Evolutionary conservation across 1,140 invertebrate species (phyloP), one percentile per base, ranked within the genome.

Genomic region (Conus betulinus): DNA sequence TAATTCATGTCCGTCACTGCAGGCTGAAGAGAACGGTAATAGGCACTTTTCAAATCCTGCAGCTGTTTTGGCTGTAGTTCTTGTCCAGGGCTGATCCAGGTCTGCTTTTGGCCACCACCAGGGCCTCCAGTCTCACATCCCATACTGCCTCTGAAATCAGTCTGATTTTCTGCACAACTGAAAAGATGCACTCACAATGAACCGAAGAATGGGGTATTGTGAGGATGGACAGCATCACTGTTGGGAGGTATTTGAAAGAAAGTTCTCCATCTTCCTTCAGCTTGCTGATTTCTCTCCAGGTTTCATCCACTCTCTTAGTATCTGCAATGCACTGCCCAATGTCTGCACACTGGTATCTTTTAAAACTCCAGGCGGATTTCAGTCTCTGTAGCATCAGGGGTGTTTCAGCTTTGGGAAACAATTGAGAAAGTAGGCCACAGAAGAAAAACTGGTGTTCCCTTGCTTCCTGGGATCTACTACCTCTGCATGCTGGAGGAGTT

Each of bases 201-300:
- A 39, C 81, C 8, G 81, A 83, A 1, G 81, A 83, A 55, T 83
- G 81, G 13, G 81, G 81, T 20, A 83, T 83, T 8, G 81, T 83
- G n/a, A 83, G 15, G 23, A 83, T 83, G n/a, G 52, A 0, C 23
- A 57, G 83, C 83, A 55, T 63, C 0, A 55, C 83, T 13, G 3
- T 13, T 39, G 83, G 83, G 8, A 84, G n/a, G 25, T 60, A 15
- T 25, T 57, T 20, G 53, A 84, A 84, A 7, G 60, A 10, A 6
- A 27, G 57, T 20, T 63, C 0, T n/a, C n/a, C n/a, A n/a, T n/a
- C n/a, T n/a, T n/a, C n/a, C n/a, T n/a, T n/a, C n/a, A n/a, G n/a
- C n/a, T n/a, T n/a, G n/a, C n/a, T n/a, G n/a, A n/a, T n/a, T n/a
- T n/a, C n/a, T n/a, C n/a, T n/a, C n/a, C n/a, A n/a, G n/a, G n/a